Percentiles rank a stretch among this genome's conserved stretches.
These are phyloP conservation scores for Fulica atra DNA, from an alignment of 2,113 vertebrate genomes.

Conservation along the genomic window DNA sequence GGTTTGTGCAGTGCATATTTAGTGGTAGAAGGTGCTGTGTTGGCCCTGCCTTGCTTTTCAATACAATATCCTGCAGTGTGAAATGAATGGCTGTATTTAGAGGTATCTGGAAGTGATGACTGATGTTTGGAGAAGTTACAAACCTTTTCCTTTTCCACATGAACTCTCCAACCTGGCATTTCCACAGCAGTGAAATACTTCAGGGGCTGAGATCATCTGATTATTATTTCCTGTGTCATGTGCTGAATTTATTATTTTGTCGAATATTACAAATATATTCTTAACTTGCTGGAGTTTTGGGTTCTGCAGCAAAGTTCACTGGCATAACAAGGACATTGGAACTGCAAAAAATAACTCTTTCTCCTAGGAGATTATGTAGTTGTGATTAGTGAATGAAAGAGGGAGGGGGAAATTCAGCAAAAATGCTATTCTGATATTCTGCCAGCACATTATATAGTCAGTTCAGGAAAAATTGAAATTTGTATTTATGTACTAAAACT, in stretches of 20 bases:
- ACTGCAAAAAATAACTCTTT: constrained; percentile 11
- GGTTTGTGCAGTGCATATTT: constrained; percentile 64
- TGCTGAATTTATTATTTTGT: constrained; percentile 69
- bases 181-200: constrained; percentile 66
- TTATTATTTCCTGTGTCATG: constrained; percentile 74
- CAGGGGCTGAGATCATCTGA: constrained; percentile 71
- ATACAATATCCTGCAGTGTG: constrained; percentile 72
- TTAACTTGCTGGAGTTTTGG: constrained; percentile 22
- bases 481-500: background rate
- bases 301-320: constrained; percentile 2
- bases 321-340: background rate
- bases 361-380: background rate
- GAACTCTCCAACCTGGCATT: constrained; percentile 74
- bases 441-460: background rate
- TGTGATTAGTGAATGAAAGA: constrained; percentile 19
- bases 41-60: constrained; percentile 67
- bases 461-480: background rate
- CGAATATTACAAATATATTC: constrained; percentile 55
- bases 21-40: constrained; percentile 59
- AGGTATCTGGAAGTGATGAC: constrained; percentile 74
- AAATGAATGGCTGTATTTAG: constrained; percentile 73
- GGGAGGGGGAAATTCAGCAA: background rate
- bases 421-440: background rate
- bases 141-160: constrained; percentile 75
- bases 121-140: constrained; percentile 72